Base-by-base conservation (phyloP, 92 coral and sea anemone genomes). In the Epizoanthus ramosus region DNA sequence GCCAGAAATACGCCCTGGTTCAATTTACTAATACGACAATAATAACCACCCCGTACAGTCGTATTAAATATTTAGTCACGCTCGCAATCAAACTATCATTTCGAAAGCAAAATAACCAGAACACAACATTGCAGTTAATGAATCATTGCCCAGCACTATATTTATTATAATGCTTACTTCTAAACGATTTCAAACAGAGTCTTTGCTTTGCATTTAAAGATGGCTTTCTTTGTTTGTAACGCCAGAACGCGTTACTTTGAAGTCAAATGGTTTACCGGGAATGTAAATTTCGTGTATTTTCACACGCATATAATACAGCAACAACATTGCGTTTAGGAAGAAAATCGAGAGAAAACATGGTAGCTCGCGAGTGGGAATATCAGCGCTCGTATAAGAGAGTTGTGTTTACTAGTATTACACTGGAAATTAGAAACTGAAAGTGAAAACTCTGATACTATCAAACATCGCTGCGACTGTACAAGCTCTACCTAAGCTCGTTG, bases 1-100 rank as follows among this genome's bases (percentile, higher is more conserved):
- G 57, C 70, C 71, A 77, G 39, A 21, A 56, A 13, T 54, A 57
- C 39, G 37, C 57, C 64, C 18, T 59, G 66, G 65, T 57, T 61
- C 28, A 61, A 59, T 58, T 76, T 61, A 53, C 37, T 53, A 53
- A 53, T 22, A 71, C 28, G 28, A 57, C 56, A 12, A 33, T 17
- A 58, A 75, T 37, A 68, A 60, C 82, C 43, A 37, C 53, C 59
- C 23, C 65, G 39, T 15, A 35, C 57, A 76, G 50, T 47, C n/a
- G 35, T 77, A 77, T 61, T 37, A 59, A 77, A 77, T 22, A 77
- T 60, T 77, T 77, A 77, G 82, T 77, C 82, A 77, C 82, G 71
- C 71, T 59, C 39, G 53, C 52, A 73, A 23, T 56, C 41, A 25
- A 73, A 53, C 54, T 18, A 73, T 37, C 33, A 57, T 77, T 77